phyloP scores from a whole-genome alignment of 2,888 invertebrate genomes.

The Acronicta aceris region DNA sequence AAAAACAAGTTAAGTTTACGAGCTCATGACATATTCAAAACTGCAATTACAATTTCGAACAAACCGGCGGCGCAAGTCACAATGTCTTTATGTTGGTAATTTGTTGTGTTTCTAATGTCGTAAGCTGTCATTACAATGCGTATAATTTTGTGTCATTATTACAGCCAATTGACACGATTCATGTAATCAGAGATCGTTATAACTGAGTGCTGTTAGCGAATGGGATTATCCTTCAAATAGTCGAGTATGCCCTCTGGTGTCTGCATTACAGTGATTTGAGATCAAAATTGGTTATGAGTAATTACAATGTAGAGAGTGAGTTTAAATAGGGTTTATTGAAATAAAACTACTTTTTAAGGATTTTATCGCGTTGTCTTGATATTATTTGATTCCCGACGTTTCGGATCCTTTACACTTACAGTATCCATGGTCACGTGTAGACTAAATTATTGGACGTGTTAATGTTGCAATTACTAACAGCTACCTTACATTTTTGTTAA shows the following conservation, averaged over 20 bases:
- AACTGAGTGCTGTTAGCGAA: conserved; percentile 35
- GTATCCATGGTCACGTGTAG: no score
- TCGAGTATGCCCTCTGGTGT: conserved; percentile 20
- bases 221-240: conserved; percentile 37
- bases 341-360: no score
- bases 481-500: no score
- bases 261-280: not conserved
- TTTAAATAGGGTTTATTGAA: no score
- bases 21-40: conserved; percentile 41
- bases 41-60: conserved; percentile 31
- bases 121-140: conserved; percentile 54
- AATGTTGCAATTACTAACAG: no score
- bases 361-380: no score
- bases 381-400: no score
- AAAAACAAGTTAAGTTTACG: conserved; percentile 21
- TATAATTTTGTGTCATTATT: conserved; percentile 64
- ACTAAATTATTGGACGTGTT: no score
- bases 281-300: not conserved
- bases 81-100: conserved; percentile 48
- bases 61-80: conserved; percentile 24
- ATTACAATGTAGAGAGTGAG: not conserved
- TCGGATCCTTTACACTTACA: no score
- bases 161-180: conserved; percentile 57
- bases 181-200: conserved; percentile 60
- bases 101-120: conserved; percentile 53